A percentile compares a stretch with the other conserved stretches of the same genome.
phyloP scores from a whole-genome alignment of 2,113 vertebrate species.

The Theristicus caerulescens region DNA sequence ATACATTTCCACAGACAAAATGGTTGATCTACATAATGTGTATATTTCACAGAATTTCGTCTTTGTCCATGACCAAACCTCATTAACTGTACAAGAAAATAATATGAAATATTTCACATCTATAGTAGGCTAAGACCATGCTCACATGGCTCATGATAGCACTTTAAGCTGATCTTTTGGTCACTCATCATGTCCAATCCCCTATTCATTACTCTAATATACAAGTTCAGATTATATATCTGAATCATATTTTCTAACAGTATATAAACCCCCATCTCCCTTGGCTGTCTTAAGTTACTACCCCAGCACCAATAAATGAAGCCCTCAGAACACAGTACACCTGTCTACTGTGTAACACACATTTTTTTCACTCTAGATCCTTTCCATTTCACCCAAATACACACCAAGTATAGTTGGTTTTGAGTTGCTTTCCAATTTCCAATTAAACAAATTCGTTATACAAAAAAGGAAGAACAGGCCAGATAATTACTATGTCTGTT shows the following conservation, averaged over 20 bases:
- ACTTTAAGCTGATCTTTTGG: neutral
- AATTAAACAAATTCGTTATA: neutral
- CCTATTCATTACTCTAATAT: neutral
- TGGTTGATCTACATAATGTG: neutral
- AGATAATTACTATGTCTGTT: constrained; percentile 35
- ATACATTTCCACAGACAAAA: neutral
- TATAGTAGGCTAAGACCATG: neutral
- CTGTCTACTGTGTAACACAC: neutral
- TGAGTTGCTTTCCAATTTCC: constrained; percentile 5
- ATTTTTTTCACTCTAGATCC: neutral
- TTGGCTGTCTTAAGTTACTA: neutral
- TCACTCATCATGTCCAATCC: neutral
- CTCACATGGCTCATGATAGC: rapidly evolving
- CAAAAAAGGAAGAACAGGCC: neutral
- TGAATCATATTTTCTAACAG: neutral
- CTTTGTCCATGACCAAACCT: neutral
- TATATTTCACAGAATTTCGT: neutral
- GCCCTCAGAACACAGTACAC: neutral
- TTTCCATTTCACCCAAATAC: neutral
- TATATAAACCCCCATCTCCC: neutral
- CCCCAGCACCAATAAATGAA: neutral
- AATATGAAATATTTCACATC: neutral
- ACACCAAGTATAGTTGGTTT: neutral
- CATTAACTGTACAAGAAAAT: neutral
- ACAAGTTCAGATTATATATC: neutral